phyloP scores from a whole-genome alignment of 2,888 invertebrate genomes.

The Spisula subtruncata region DNA sequence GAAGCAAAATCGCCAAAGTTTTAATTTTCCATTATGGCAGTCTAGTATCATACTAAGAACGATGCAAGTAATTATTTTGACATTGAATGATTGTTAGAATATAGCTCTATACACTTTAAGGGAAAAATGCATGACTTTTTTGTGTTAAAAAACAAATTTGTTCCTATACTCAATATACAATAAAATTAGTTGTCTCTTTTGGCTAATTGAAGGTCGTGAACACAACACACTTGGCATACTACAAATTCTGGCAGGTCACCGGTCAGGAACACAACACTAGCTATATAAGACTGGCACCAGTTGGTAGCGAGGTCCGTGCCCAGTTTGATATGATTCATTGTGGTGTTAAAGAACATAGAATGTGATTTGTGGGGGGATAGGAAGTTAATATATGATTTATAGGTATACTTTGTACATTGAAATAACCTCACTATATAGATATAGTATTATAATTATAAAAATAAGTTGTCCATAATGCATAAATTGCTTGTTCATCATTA shows the following conservation, averaged over 20 bases:
- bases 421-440: background rate
- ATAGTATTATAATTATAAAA: no score
- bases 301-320: background rate
- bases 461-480: background rate
- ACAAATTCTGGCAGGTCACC: background rate
- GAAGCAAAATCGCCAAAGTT: no score
- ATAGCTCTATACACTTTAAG: no score
- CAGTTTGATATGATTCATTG: background rate
- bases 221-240: background rate
- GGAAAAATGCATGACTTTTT: no score
- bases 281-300: slow-evolving; percentile 23
- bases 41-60: no score
- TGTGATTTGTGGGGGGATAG: background rate
- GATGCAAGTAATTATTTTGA: no score
- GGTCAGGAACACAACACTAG: background rate
- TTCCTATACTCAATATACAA: no score
- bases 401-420: background rate
- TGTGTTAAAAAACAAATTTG: no score
- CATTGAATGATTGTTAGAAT: no score
- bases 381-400: background rate
- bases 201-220: background rate
- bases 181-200: no score
- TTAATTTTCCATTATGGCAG: no score
- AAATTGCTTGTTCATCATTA: background rate
- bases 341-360: background rate